Conservation (phyloP, 2,888 invertebrate genomes). For the Drosophila mayaguana region DNA sequence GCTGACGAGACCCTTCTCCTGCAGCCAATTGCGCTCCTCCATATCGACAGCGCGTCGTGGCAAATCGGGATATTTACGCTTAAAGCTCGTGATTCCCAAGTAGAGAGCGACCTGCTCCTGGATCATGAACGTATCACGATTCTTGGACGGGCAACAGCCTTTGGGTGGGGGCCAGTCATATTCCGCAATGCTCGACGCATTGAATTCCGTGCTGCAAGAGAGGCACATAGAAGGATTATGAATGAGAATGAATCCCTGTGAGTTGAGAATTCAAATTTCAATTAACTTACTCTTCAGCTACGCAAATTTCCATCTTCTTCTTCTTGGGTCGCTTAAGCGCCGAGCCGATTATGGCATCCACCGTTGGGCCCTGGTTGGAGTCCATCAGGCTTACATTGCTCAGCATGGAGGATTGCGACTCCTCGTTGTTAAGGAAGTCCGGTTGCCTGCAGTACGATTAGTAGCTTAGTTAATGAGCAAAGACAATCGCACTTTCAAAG, state of each 20-base stretch:
- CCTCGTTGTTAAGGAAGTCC: constrained; percentile 86
- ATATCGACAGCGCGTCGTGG: constrained; percentile 94
- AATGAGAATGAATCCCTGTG: neutral
- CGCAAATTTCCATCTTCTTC: constrained; percentile 86
- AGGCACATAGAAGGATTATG: neutral
- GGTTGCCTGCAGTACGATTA: constrained; percentile 76
- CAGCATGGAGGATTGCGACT: constrained; percentile 93
- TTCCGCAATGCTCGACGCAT: constrained; percentile 95
- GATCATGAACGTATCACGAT: constrained; percentile 94
- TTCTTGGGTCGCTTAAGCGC: constrained; percentile 85
- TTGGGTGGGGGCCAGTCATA: constrained; percentile 94
- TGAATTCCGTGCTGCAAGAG: constrained; percentile 87
- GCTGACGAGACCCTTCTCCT: constrained; percentile 92
- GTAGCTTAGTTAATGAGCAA: neutral
- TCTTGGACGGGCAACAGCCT: constrained; percentile 86
- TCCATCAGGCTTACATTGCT: constrained; percentile 87
- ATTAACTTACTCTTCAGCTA: constrained; percentile 85
- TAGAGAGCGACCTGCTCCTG: constrained; percentile 98
- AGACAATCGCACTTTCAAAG: neutral
- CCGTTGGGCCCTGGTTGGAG: constrained; percentile 74
- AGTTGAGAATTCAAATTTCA: neutral
- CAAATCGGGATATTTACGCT: constrained; percentile 96
- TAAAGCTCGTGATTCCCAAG: constrained; percentile 97
- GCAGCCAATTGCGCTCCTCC: constrained; percentile 95
- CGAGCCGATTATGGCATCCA: constrained; percentile 64